Evolutionary conservation across 2,888 invertebrate species (phyloP), one percentile per base, ranked within the genome.

Genomic region (Molanna angustata): DNA sequence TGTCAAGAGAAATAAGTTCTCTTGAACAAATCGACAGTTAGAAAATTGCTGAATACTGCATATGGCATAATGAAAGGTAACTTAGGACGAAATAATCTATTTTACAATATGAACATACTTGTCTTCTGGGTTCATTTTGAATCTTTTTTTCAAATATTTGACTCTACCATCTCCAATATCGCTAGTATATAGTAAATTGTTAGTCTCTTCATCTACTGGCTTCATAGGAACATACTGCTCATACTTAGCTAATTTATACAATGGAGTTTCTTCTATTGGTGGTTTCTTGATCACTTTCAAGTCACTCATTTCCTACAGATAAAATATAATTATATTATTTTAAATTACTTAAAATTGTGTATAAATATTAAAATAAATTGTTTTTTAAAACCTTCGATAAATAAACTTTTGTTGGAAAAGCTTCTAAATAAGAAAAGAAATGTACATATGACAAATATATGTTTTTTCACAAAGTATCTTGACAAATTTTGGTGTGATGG

Each of bases 61-160:
- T n/a, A n/a, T n/a, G n/a, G 27, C 27, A 7, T 27, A 6, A 9
- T 27, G 7, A 6, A 7, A 27, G 9, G 7, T 27, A 27, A 27
- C 27, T 4, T 4, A 17, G n/a, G 13, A 35, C 9, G 7, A 11
- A 11, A n/a, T n/a, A n/a, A n/a, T n/a, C n/a, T n/a, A n/a, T n/a
- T n/a, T n/a, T n/a, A n/a, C n/a, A n/a, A n/a, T 4, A 35, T 4
- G 16, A 13, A 41, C 56, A 41, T 43, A 76, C 76, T 69, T 76
- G 3, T 80, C 73, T 53, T 82, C 82, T 0, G 82, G 82, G 7
- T 75, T 61, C 47, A 74, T 67, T 58, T 76, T 73, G 42, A 73
- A 66, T 54, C 82, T 67, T 27, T 68, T 70, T 37, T 71, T 69
- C 13, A 82, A 65, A 62, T 82, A 83, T 58, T 63, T 68, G 19